Evolutionary conservation across 1,140 invertebrate species (phyloP), one percentile per base, ranked within the genome.

Genomic region (Trachelipus rathkii): DNA sequence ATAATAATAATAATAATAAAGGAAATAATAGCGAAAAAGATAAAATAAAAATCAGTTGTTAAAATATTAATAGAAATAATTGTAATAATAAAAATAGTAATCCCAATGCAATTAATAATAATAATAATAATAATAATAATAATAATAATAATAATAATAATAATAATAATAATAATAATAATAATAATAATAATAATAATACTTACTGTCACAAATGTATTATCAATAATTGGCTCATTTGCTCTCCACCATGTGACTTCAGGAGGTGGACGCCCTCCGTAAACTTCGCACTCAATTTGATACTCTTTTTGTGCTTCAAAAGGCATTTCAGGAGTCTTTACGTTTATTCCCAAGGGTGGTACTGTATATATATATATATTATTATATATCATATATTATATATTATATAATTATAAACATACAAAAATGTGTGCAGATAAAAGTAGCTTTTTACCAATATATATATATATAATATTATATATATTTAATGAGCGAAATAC

Each of bases 201-300:
- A 60, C 73, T 75, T 44, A 75, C 73, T 21, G 73, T 67, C 44
- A 68, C 73, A n/a, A 68, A 60, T 23, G 73, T 67, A 13, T 67
- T 60, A 21, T 75, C 53, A 19, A 68, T 60, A 53, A 75, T 44
- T 43, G 43, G 50, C 19, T 74, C 67, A 72, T 44, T 50, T 19
- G 33, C 44, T 43, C 72, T 66, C 72, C 76, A 74, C 71, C 23
- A 81, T 23, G 75, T 79, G 33, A 72, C 66, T 19, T 46, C 72
- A 19, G 76, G 72, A 23, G 70, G 76, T 0, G 70, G 71, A 6
- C 75, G 71, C 5, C 60, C 71, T 11, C 72, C 70, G 5, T 23
- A 67, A 7, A 75, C 73, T 68, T 67, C 60, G 11, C 73, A 75
- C 50, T 68, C 68, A 46, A 75, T 44, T 24, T 75, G 50, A 67